A percentile compares a stretch with the other conserved stretches of the same genome.
phyloP scores from a whole-genome alignment of 2,113 vertebrate genomes.

The Oriolus oriolus region DNA sequence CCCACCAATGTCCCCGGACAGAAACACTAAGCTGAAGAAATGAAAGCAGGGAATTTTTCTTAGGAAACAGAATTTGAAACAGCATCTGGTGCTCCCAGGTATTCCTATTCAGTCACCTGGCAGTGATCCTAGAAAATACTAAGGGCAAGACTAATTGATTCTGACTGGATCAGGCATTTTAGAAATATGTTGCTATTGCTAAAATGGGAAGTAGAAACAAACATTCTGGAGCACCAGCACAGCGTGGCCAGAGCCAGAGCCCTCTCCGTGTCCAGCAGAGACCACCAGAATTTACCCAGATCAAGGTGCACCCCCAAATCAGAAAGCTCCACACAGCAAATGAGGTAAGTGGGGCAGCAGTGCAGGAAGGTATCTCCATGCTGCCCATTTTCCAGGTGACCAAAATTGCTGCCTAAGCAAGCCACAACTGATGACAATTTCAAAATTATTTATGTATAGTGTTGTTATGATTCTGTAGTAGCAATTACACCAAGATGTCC shows the following conservation, averaged over 20 bases:
- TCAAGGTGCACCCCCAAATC: background rate
- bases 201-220: background rate
- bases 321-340: background rate
- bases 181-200: background rate
- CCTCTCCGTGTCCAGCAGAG: background rate
- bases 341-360: background rate
- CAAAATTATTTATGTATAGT: background rate
- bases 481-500: background rate
- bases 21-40: background rate
- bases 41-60: background rate
- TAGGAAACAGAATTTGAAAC: background rate
- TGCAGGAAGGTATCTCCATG: background rate
- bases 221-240: rapidly evolving
- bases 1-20: background rate
- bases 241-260: background rate
- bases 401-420: background rate
- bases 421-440: background rate
- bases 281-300: background rate
- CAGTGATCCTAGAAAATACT: background rate
- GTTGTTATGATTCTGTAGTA: background rate
- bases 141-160: background rate
- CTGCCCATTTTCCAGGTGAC: background rate
- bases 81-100: background rate
- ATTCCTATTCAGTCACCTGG: background rate
- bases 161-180: background rate